Percentiles rank a stretch among this genome's conserved stretches.
These are phyloP conservation scores for Agrochola circellaris DNA, from an alignment of 2,888 invertebrate genomes.

Conservation along the genomic window DNA sequence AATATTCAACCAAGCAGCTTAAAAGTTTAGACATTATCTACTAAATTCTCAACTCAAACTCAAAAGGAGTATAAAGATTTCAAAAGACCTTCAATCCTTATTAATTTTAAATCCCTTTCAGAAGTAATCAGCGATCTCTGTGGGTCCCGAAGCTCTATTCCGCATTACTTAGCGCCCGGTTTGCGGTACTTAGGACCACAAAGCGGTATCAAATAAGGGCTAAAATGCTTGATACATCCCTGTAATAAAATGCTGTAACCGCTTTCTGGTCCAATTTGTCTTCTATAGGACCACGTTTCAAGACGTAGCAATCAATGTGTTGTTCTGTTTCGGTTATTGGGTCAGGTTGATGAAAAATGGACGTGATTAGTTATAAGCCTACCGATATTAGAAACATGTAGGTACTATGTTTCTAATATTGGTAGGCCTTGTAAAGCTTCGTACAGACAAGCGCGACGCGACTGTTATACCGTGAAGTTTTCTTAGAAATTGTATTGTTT, in stretches of 20 bases:
- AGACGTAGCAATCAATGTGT: constrained; percentile 36
- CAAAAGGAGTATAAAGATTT: constrained; percentile 33
- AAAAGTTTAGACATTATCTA: constrained; percentile 21
- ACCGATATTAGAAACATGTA: too few relatives aligned
- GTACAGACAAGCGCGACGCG: too few relatives aligned
- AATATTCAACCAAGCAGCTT: constrained; percentile 6
- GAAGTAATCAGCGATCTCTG: constrained; percentile 55
- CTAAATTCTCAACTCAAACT: constrained; percentile 31
- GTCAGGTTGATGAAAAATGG: constrained; percentile 37
- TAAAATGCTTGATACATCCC: constrained; percentile 55
- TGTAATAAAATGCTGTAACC: constrained; percentile 62
- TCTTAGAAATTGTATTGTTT: too few relatives aligned
- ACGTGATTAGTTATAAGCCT: constrained; percentile 29
- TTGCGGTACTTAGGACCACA: constrained; percentile 45
- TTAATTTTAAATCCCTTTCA: constrained; percentile 57
- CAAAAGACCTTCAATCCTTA: constrained; percentile 47
- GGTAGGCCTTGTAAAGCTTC: too few relatives aligned
- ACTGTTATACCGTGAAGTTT: too few relatives aligned
- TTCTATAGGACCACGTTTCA: constrained; percentile 42
- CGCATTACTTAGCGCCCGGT: constrained; percentile 45
- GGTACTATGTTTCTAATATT: too few relatives aligned
- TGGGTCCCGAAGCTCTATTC: constrained; percentile 34
- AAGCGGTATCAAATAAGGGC: constrained; percentile 37
- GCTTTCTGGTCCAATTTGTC: constrained; percentile 61
- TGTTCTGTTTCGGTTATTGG: constrained; percentile 36